These are phyloP conservation scores for Myocastor coypus DNA, from an alignment of 2,113 vertebrate species.

Conservation along the genomic window DNA sequence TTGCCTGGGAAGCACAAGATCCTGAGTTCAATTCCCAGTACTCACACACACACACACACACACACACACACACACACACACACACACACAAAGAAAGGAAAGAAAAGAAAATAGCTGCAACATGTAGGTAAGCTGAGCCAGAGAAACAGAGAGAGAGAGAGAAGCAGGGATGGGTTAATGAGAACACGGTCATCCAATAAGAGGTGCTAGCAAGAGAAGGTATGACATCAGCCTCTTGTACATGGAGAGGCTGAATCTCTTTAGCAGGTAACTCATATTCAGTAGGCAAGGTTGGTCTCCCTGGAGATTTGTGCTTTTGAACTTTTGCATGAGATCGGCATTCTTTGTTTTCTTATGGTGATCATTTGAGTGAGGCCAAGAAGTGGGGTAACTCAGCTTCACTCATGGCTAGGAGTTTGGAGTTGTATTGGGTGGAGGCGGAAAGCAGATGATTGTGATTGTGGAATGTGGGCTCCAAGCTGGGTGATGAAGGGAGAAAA, in stretches of 20 bases:
- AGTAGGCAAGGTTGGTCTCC: background rate
- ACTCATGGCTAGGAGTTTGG: background rate
- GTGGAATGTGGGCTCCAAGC: background rate
- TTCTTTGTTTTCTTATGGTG: background rate
- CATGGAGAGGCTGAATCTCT: background rate
- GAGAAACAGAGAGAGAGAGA: too few relatives aligned
- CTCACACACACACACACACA: too few relatives aligned
- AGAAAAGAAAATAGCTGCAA: too few relatives aligned
- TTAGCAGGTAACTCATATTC: background rate
- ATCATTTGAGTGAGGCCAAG: background rate
- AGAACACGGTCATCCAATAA: rapidly evolving
- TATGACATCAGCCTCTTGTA: background rate
- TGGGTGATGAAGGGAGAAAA: background rate
- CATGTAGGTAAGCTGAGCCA: too few relatives aligned
- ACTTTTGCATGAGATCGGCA: background rate
- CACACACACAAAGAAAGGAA: too few relatives aligned
- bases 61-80: too few relatives aligned
- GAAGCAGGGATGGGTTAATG: too few relatives aligned
- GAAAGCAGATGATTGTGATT: rapidly evolving
- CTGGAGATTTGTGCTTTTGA: background rate
- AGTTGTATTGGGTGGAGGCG: background rate
- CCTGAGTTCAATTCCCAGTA: too few relatives aligned
- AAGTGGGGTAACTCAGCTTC: background rate
- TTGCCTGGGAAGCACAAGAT: too few relatives aligned
- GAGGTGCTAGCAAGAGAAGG: background rate